Evolutionary conservation across 2,113 vertebrate genomes (phyloP), one percentile per base, ranked within the genome.

Genomic region (Prochilodus magdalenae): DNA sequence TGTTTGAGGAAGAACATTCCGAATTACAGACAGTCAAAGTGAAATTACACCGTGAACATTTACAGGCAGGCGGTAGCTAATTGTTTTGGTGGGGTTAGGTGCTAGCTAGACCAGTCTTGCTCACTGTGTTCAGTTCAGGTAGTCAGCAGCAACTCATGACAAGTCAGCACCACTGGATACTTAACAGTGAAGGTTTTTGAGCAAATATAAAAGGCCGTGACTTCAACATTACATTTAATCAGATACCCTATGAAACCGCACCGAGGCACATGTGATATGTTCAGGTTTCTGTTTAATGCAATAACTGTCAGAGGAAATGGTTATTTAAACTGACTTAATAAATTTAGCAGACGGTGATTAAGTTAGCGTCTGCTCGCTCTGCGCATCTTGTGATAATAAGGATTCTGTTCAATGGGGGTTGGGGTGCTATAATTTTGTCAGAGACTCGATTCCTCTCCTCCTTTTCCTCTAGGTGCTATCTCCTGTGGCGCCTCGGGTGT

Each of bases 371-470:
- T 49, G 57, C 71, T 80, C 20, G 22, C 1, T 49, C 3, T 22
- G 30, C 30, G 1, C 14, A 20, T 44, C 26, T 24, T 51, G 77
- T 53, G 62, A 33, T 53, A 80, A 36, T 60, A 12, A 29, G n/a
- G 67, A 57, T 22, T 14, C 18, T 55, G 63, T 24, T 63, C 73
- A 40, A 47, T 10, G 63, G 74, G 70, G 49, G 66, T 55, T 80
- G 70, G 75, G 73, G 59, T 70, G 85, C 83, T 90, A 83, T 75
- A 81, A 82, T 80, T 84, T 79, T 90, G 86, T 86, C 86, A 86
- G 78, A 91, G 91, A 79, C 65, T 73, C 77, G 83, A 92, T 92
- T 89, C 72, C 87, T 80, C n/a, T 69, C 73, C 49, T 81, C 51
- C 24, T 26, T 22, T 63, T 71, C 26, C 57, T 36, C 18, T 73